Evolutionary conservation across 2,888 invertebrate genomes (phyloP).

Genomic region (Sylvicola cinctus): DNA sequence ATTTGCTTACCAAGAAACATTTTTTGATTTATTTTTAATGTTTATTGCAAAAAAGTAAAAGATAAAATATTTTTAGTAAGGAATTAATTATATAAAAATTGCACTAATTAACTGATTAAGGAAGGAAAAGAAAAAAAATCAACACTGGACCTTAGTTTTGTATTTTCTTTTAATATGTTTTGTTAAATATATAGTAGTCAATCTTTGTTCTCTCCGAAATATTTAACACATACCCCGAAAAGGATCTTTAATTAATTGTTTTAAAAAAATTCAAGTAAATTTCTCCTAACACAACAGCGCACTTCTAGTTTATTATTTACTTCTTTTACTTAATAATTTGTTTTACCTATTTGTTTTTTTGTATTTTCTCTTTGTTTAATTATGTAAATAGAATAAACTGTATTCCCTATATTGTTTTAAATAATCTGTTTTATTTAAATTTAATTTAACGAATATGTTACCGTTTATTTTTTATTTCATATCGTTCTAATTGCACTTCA

Average conservation of each 20-base stretch:
- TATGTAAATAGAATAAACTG: slow-evolving; percentile 33
- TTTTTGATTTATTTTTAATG: too few species aligned
- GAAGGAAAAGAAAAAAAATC: too few species aligned
- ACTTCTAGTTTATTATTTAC: slow-evolving; percentile 8
- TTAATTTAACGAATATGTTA: slow-evolving; percentile 22
- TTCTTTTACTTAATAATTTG: slow-evolving; percentile 26
- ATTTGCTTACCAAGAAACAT: too few species aligned
- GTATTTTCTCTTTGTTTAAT: slow-evolving; percentile 27
- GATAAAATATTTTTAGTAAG: too few species aligned
- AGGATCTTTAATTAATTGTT: slow-evolving; percentile 1
- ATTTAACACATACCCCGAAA: slow-evolving; percentile 30
- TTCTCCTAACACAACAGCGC: slow-evolving; percentile 4
- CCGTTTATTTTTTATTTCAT: slow-evolving; percentile 14
- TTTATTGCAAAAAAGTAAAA: too few species aligned
- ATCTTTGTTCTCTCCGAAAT: slow-evolving; percentile 41
- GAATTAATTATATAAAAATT: not conserved
- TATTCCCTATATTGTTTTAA: slow-evolving; percentile 12
- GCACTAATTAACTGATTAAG: slow-evolving; percentile 7
- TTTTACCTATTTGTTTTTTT: slow-evolving; percentile 27
- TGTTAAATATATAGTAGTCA: slow-evolving; percentile 24
- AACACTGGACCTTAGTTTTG: too few species aligned
- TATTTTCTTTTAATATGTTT: slow-evolving; percentile 11
- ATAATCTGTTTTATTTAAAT: slow-evolving; percentile 8
- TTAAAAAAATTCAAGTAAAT: not conserved
- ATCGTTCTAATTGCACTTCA: slow-evolving; percentile 38